Conservation (phyloP, 1,140 invertebrate genomes). For the Olivierus martensii region DNA sequence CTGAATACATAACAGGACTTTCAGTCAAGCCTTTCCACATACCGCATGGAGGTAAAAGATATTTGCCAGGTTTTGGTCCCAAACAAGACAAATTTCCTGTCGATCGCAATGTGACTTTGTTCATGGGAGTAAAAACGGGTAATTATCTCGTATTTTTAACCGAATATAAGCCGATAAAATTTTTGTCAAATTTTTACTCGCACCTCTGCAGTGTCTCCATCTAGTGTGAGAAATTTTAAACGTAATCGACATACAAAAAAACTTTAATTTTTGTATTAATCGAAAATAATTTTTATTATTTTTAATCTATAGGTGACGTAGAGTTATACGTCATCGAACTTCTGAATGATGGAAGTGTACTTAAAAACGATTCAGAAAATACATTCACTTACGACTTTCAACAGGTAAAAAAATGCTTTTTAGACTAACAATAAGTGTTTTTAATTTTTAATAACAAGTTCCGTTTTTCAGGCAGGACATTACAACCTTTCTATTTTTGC, state of each 20-base stretch:
- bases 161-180: neutral
- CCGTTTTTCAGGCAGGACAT: slow-evolving; percentile 15
- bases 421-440: neutral
- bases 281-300: slow-evolving; percentile 5
- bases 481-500: slow-evolving; percentile 23
- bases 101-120: slow-evolving; percentile 13
- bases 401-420: slow-evolving; percentile 10
- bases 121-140: slow-evolving; percentile 17
- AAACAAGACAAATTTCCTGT: slow-evolving; percentile 17
- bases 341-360: slow-evolving; percentile 13
- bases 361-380: slow-evolving; percentile 17
- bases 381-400: slow-evolving; percentile 11
- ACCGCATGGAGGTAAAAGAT: slow-evolving; percentile 10
- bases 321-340: slow-evolving; percentile 20
- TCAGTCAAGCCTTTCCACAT: slow-evolving; percentile 14
- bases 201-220: neutral
- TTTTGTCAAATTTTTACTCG: neutral
- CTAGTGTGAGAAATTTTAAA: neutral
- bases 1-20: slow-evolving; percentile 12
- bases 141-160: neutral
- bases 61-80: slow-evolving; percentile 16
- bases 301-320: slow-evolving; percentile 16
- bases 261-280: neutral
- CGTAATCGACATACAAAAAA: neutral
- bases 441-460: too few relatives aligned